phyloP scores from a whole-genome alignment of 2,797 vertebrate genomes.

The Emydoidea blandingii region DNA sequence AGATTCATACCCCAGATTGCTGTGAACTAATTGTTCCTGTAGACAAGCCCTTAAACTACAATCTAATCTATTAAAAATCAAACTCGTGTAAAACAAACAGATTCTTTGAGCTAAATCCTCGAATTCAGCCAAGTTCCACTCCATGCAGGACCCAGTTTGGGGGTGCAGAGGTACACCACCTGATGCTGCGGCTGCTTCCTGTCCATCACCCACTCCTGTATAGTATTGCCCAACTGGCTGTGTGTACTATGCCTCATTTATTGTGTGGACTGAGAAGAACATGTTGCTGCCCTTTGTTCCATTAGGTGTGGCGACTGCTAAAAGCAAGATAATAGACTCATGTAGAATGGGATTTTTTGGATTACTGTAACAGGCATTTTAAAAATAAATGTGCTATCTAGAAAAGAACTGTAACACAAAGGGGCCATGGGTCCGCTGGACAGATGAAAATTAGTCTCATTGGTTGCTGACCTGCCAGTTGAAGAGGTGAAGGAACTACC shows the following conservation, averaged over 20 bases:
- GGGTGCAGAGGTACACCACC: not conserved
- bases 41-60: not conserved
- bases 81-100: rapidly evolving
- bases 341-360: not conserved
- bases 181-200: not conserved
- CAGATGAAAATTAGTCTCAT: not conserved
- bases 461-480: not conserved
- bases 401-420: not conserved
- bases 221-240: not conserved
- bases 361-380: not conserved
- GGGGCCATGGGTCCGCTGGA: not conserved
- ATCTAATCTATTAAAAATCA: not conserved
- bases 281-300: not conserved
- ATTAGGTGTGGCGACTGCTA: not conserved
- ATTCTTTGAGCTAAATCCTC: not conserved
- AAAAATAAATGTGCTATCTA: rapidly evolving
- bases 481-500: not conserved
- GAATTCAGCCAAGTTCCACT: not conserved
- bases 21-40: not conserved
- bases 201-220: not conserved
- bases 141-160: not conserved
- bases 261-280: not conserved
- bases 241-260: not conserved
- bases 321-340: not conserved
- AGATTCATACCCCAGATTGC: not conserved